These are phyloP conservation scores for Stigmatopora nigra DNA, from an alignment of 2,113 vertebrate species.

Conservation along the genomic window DNA sequence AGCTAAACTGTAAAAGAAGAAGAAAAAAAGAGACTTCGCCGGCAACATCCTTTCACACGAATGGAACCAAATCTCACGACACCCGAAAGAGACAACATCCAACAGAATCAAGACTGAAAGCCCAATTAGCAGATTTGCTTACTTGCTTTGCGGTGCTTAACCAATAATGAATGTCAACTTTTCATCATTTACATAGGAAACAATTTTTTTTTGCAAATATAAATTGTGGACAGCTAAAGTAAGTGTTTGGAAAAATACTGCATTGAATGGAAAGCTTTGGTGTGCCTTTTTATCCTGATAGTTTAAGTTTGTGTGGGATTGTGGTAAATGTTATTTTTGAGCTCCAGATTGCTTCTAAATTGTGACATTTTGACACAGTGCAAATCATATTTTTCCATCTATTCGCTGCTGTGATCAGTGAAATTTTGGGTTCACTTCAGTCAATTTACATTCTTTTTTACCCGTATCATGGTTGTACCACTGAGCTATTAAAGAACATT, in stretches of 20 bases:
- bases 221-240: background rate
- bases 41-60: background rate
- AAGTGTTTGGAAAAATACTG: background rate
- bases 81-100: constrained; percentile 2
- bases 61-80: background rate
- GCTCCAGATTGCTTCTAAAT: too few relatives aligned
- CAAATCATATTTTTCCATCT: too few relatives aligned
- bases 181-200: too few relatives aligned
- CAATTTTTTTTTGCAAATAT: background rate
- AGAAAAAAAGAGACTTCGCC: background rate
- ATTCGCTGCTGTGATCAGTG: too few relatives aligned
- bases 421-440: too few relatives aligned
- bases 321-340: constrained; percentile 4
- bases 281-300: constrained; percentile 6
- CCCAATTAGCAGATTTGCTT: background rate
- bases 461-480: too few relatives aligned
- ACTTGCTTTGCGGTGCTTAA: background rate
- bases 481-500: too few relatives aligned
- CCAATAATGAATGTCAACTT: background rate
- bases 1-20: constrained; percentile 72
- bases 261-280: background rate
- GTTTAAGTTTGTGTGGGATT: constrained; percentile 7
- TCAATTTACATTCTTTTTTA: too few relatives aligned
- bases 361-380: too few relatives aligned
- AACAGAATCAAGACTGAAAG: constrained; percentile 14